phyloP scores from a whole-genome alignment of 2,888 invertebrate genomes.

The Drosophila neonasuta region DNA sequence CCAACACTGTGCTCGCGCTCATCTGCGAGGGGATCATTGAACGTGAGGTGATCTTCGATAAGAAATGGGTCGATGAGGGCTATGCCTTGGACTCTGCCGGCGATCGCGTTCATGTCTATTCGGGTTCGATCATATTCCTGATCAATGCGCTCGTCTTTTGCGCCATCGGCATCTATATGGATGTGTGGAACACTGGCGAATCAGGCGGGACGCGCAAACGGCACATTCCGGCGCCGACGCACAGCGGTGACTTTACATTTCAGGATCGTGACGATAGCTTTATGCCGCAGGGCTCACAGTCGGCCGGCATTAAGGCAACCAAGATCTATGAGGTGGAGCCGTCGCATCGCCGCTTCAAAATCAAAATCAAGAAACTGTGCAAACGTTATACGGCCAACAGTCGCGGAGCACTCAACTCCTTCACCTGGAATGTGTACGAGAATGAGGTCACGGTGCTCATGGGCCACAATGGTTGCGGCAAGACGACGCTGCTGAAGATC shows the following conservation, averaged over 20 bases:
- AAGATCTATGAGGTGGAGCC: constrained; percentile 83
- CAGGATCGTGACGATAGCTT: constrained; percentile 34
- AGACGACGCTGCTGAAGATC: constrained; percentile 95
- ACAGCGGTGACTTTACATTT: constrained; percentile 35
- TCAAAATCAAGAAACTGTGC: constrained; percentile 83
- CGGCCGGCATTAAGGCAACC: constrained; percentile 50
- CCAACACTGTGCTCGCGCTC: constrained; percentile 88
- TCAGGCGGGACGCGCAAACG: constrained; percentile 22
- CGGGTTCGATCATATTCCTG: constrained; percentile 37
- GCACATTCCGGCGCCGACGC: constrained; percentile 13
- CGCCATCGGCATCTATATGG: constrained; percentile 87
- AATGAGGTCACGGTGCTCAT: constrained; percentile 85
- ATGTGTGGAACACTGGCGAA: constrained; percentile 56
- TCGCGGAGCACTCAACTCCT: constrained; percentile 85
- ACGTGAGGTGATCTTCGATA: constrained; percentile 45
- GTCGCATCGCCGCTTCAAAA: constrained; percentile 76
- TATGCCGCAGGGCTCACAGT: constrained; percentile 25
- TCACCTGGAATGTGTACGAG: constrained; percentile 91
- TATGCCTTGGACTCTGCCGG: constrained; percentile 15
- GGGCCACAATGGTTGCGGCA: constrained; percentile 89
- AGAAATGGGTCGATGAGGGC: constrained; percentile 6
- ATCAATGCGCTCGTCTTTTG: constrained; percentile 69
- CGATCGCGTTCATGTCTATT: constrained; percentile 23
- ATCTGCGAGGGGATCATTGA: constrained; percentile 73
- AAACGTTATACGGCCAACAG: constrained; percentile 87